Evolutionary conservation across 2,888 invertebrate species (phyloP), one percentile per base, ranked within the genome.

Genomic region (Notodonta dromedarius): DNA sequence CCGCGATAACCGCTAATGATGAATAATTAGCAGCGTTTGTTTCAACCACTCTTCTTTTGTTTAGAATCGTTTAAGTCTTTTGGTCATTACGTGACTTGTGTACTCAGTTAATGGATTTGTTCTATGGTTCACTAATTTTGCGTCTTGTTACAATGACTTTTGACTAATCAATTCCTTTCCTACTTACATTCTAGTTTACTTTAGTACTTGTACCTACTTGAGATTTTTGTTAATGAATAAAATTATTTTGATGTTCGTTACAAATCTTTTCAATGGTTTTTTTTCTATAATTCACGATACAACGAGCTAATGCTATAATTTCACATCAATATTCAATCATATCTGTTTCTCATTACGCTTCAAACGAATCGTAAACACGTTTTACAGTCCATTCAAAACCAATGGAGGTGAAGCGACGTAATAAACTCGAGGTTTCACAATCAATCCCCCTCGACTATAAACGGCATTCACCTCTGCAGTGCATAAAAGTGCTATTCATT

Each of bases 21-120:
- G 86, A 89, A 86, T 87, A 88, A 89, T 89, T 87, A 86, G 78
- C 75, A 63, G 72, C 83, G 83, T 84, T 84, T 82, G 84, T 83
- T 83, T 78, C 79, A 74, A 24, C 74, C 80, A 77, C 79, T 80
- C 80, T 82, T 71, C 76, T 79, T 80, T 80, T 79, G 80, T 81
- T 71, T 70, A 65, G 65, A 71, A 71, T 73, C 46, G n/a, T 46
- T 39, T n/a, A 39, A 14, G 39, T 55, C 39, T 40, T 39, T 39
- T 55, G 7, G 16, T 32, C 51, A 51, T 51, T 46, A 42, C 14
- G 51, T 51, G 24, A 32, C 51, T 51, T 51, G 32, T 51, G 9
- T 24, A 46, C 46, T n/a, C n/a, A 46, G 46, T n/a, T n/a, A 46
- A 46, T 46, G 46, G 46, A n/a, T n/a, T 42, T 9, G 11, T 9